Evolutionary conservation across 1,140 invertebrate species (phyloP), one percentile per base, ranked within the genome.

Genomic region (Apocrypta bakeri): DNA sequence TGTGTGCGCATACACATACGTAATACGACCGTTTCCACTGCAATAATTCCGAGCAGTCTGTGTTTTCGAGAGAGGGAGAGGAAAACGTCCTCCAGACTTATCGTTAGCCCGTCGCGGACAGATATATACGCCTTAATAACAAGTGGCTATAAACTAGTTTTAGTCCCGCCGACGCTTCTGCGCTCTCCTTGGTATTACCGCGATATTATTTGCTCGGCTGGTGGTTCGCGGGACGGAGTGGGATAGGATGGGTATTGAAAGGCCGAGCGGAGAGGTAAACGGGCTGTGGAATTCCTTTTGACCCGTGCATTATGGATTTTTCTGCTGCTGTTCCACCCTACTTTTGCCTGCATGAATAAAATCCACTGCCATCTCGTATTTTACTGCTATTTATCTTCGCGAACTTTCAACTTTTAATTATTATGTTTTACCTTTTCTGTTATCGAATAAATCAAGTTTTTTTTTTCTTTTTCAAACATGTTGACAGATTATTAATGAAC

Each of bases 131-230:
- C 85, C 84, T 85, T 87, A 87, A 87, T 87, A 87, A 86, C 86
- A 87, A 87, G 85, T 87, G 86, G 85, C 84, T 79, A 86, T 87
- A 86, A 87, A 87, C 85, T 86, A 86, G 81, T 85, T 84, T 82
- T 85, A 83, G 84, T 27, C 63, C 63, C 75, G 64, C 81, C 84
- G 79, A 83, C 84, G 84, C 48, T 56, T 56, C 48, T 56, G 21
- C 48, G 48, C 48, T 56, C 48, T 56, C 48, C 72, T 74, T 72
- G 84, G 84, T 87, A 87, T 85, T 85, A 79, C 40, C 77, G 66
- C 81, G 86, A 87, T 87, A 87, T 85, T 85, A 85, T 87, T 85
- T 85, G 84, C 75, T 82, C 29, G 27, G 68, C 68, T n/a, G 21
- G 68, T 56, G 48, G 74, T n/a, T 56, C 48, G 21, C 33, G 33